Evolutionary conservation across 2,888 invertebrate genomes (phyloP).

Genomic region (Phyto melanocephala): DNA sequence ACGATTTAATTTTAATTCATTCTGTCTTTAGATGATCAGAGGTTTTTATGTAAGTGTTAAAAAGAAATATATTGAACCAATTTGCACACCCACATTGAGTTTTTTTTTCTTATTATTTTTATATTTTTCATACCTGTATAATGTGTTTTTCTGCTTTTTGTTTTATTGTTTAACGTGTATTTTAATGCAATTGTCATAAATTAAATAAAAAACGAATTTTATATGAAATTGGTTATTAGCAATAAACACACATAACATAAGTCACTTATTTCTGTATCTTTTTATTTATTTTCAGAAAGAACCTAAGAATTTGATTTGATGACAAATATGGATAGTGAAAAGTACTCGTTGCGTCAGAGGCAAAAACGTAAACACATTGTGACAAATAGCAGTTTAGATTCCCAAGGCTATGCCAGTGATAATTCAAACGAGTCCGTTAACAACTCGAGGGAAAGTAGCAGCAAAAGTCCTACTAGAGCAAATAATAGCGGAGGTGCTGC

Average conservation of each 20-base stretch:
- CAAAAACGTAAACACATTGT: slow-evolving; percentile 79
- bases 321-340: slow-evolving; percentile 76
- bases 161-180: background rate
- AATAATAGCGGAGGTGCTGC: slow-evolving; percentile 32
- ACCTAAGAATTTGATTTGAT: slow-evolving; percentile 10
- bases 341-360: slow-evolving; percentile 85
- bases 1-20: background rate
- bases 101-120: background rate
- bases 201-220: slow-evolving; percentile 1
- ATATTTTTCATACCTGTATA: background rate
- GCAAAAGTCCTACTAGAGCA: background rate
- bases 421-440: slow-evolving; percentile 41
- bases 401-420: slow-evolving; percentile 57
- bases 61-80: slow-evolving; percentile 36
- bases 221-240: background rate
- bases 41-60: slow-evolving; percentile 28
- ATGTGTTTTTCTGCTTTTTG: background rate
- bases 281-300: slow-evolving; percentile 41
- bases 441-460: slow-evolving; percentile 4
- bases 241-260: slow-evolving; percentile 4
- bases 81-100: slow-evolving; percentile 43
- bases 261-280: slow-evolving; percentile 20
- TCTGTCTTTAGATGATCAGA: background rate
- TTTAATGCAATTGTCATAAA: slow-evolving; percentile 37
- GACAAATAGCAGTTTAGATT: slow-evolving; percentile 74